phyloP scores from a whole-genome alignment of 2,797 vertebrate genomes.

The Micrastur ruficollis region DNA sequence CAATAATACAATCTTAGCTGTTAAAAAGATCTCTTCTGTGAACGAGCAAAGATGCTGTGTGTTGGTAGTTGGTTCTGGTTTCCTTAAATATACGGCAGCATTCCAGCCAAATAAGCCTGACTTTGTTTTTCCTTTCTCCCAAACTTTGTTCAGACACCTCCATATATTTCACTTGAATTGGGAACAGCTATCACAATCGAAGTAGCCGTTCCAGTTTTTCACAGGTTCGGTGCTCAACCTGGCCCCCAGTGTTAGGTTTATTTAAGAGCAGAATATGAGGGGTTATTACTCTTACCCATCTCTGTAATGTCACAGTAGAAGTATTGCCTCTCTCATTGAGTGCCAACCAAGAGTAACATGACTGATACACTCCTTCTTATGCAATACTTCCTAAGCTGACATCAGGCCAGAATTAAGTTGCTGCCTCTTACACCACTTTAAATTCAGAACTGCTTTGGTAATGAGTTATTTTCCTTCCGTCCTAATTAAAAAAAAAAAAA shows the following conservation, averaged over 20 bases:
- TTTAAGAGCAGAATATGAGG: not conserved
- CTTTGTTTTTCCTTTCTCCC: not conserved
- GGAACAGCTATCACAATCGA: not conserved
- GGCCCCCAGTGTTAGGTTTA: not conserved
- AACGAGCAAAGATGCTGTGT: not conserved
- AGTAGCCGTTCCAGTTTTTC: not conserved
- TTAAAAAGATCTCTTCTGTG: not conserved
- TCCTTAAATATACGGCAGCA: slow-evolving; percentile 39
- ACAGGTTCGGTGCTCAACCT: not conserved
- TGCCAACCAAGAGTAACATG: not conserved
- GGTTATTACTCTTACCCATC: not conserved
- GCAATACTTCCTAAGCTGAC: not conserved
- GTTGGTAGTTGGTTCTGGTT: not conserved
- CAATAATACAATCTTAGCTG: not conserved
- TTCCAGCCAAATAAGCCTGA: not conserved
- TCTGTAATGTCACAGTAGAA: not conserved
- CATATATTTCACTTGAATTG: not conserved
- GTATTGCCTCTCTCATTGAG: not conserved
- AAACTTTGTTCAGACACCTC: not conserved
- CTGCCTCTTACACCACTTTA: not conserved
- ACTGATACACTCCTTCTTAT: not conserved
- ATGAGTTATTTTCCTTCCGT: not conserved
- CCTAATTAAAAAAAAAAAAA: not conserved
- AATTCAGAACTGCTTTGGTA: not conserved
- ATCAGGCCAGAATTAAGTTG: not conserved